These are phyloP conservation scores for Gulo gulo DNA, from an alignment of 2,113 vertebrate genomes.

Conservation along the genomic window DNA sequence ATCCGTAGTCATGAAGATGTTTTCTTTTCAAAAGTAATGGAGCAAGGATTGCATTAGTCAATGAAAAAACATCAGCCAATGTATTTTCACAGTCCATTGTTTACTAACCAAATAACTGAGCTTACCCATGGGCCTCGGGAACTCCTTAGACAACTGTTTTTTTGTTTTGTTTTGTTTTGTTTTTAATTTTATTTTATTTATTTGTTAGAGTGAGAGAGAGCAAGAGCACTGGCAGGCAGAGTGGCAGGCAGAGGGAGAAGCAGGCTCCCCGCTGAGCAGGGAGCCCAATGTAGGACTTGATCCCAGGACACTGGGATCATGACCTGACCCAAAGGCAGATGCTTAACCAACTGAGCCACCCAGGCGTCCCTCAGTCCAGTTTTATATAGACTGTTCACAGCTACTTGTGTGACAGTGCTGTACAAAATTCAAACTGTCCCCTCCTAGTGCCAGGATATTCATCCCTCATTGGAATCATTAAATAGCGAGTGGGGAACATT, in stretches of 20 bases:
- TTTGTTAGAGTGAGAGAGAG: no score
- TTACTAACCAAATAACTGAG: background rate
- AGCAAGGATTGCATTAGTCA: background rate
- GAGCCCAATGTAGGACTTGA: no score
- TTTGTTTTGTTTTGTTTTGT: no score
- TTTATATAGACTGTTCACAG: background rate
- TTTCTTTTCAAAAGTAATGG: background rate
- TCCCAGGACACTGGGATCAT: background rate
- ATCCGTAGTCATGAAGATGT: background rate
- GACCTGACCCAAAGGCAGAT: fast-evolving
- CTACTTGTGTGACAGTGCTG: background rate
- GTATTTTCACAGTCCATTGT: background rate
- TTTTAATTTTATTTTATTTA: no score
- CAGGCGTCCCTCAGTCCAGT: background rate
- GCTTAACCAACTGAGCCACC: no score
- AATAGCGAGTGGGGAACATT: background rate
- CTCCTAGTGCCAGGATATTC: background rate
- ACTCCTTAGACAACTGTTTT: background rate
- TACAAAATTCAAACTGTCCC: background rate
- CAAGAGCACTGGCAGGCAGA: no score
- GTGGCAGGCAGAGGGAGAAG: no score
- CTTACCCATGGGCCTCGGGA: background rate
- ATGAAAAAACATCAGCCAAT: background rate
- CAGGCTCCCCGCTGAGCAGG: no score
- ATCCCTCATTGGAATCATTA: background rate